These are phyloP conservation scores for Andrena minutula DNA, from an alignment of 2,888 invertebrate species.

Conservation along the genomic window DNA sequence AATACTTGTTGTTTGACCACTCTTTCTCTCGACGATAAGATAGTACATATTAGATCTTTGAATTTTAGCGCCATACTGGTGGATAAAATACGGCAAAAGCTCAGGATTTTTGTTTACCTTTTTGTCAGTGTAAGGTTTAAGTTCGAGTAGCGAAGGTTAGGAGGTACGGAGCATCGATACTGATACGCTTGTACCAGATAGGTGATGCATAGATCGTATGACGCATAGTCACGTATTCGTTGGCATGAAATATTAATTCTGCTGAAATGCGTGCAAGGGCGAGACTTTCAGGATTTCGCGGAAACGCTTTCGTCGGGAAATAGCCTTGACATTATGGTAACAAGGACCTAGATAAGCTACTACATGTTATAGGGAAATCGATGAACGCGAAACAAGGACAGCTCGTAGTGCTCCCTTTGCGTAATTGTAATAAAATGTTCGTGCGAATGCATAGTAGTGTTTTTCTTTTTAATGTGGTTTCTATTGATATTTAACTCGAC, in stretches of 20 bases:
- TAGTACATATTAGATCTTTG: neutral
- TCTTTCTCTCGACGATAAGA: constrained; percentile 22
- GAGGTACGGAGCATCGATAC: neutral
- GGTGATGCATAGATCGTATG: neutral
- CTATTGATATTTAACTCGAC: neutral
- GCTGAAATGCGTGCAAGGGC: neutral
- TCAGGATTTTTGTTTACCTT: too few species aligned
- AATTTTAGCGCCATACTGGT: too few species aligned
- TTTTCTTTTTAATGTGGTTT: neutral
- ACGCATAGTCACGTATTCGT: neutral
- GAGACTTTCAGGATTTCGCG: neutral
- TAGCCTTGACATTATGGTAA: constrained; percentile 32
- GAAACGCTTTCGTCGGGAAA: neutral
- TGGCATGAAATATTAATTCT: neutral
- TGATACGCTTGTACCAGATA: neutral
- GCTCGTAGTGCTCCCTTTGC: neutral
- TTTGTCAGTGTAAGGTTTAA: too few species aligned
- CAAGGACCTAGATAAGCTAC: constrained; percentile 4
- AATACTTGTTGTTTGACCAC: neutral
- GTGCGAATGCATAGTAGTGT: neutral
- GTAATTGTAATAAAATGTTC: neutral
- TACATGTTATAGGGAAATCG: constrained; percentile 18
- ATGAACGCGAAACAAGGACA: constrained; percentile 21
- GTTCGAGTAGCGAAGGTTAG: neutral
- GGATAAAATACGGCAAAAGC: too few species aligned